Percentiles rank a stretch among this genome's conserved stretches.
phyloP scores from a whole-genome alignment of 2,888 invertebrate species.

The Synanthedon andrenaeformis region DNA sequence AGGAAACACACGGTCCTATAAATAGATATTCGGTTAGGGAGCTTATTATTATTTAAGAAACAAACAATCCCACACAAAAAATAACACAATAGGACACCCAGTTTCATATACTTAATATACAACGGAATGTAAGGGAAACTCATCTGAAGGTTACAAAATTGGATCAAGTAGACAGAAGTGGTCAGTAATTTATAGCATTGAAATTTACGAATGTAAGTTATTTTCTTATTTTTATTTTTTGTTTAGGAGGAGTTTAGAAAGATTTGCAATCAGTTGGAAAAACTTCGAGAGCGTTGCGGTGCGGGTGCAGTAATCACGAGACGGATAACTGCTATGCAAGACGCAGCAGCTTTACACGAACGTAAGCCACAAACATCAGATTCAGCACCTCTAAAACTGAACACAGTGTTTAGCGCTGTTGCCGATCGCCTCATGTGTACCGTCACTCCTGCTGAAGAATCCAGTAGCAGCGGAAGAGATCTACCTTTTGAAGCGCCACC shows the following conservation, averaged over 20 bases:
- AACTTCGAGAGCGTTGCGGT: slow-evolving; percentile 82
- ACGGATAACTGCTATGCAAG: slow-evolving; percentile 85
- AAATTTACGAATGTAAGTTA: too few relatives aligned
- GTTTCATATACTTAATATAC: too few relatives aligned
- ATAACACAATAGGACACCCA: too few relatives aligned
- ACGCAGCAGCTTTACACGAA: slow-evolving; percentile 76
- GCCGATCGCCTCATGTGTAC: slow-evolving; percentile 66
- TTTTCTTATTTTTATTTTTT: not conserved
- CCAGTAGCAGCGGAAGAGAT: slow-evolving; percentile 61
- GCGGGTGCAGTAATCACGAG: slow-evolving; percentile 80
- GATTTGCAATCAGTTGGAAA: slow-evolving; percentile 82
- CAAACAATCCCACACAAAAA: too few relatives aligned
- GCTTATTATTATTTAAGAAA: too few relatives aligned
- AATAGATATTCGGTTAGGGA: too few relatives aligned
- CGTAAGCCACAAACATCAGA: slow-evolving; percentile 60
- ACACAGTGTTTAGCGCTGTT: slow-evolving; percentile 65
- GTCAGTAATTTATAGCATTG: too few relatives aligned
- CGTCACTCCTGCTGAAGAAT: slow-evolving; percentile 62
- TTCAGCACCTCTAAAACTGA: slow-evolving; percentile 58
- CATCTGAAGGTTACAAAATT: too few relatives aligned
- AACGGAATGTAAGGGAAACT: too few relatives aligned
- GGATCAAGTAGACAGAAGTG: too few relatives aligned
- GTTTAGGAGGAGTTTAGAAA: slow-evolving; percentile 83
- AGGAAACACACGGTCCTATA: too few relatives aligned
- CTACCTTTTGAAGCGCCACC: slow-evolving; percentile 59